Percentiles rank a stretch among this genome's conserved stretches.
Evolutionary conservation across 2,888 invertebrate genomes (phyloP).

Genomic region (Gasteruption jaculator): DNA sequence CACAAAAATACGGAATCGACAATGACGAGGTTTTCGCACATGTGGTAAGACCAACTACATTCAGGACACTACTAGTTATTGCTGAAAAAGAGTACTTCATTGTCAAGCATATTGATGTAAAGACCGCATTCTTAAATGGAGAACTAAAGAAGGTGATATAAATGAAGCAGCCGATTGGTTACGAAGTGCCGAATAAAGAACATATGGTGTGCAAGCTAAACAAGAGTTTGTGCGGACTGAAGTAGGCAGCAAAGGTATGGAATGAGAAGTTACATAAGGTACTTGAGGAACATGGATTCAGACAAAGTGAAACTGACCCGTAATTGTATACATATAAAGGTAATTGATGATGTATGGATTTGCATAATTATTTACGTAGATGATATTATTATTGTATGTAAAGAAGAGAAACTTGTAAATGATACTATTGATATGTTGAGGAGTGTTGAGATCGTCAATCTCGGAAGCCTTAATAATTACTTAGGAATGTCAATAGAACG

Average conservation of each 20-base stretch:
- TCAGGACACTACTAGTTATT: conserved; percentile 25
- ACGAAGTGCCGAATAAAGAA: conserved; percentile 1
- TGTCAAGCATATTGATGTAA: conserved; percentile 24
- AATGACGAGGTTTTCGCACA: conserved; percentile 31
- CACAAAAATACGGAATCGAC: conserved; percentile 26
- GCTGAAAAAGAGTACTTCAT: conserved; percentile 18
- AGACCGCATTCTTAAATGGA: conserved; percentile 29
- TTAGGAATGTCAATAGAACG: conserved; percentile 15
- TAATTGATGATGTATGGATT: background rate
- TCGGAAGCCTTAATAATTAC: conserved; percentile 18
- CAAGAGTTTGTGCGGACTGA: conserved; percentile 33
- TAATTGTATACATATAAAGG: conserved; percentile 23
- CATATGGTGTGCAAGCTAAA: conserved; percentile 21
- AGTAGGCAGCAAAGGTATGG: conserved; percentile 33
- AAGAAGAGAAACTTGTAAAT: conserved; percentile 9
- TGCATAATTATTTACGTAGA: conserved; percentile 18
- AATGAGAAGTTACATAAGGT: conserved; percentile 24
- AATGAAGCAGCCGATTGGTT: conserved; percentile 25
- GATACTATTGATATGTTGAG: conserved; percentile 4
- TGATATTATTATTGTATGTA: conserved; percentile 18
- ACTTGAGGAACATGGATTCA: conserved; percentile 20
- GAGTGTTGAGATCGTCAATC: conserved; percentile 13
- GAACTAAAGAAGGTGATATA: conserved; percentile 24
- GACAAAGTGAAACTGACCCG: conserved; percentile 24
- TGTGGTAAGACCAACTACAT: conserved; percentile 27